Evolutionary conservation across 2,888 invertebrate species (phyloP), one percentile per base, ranked within the genome.

Genomic region (Mayetiola destructor): DNA sequence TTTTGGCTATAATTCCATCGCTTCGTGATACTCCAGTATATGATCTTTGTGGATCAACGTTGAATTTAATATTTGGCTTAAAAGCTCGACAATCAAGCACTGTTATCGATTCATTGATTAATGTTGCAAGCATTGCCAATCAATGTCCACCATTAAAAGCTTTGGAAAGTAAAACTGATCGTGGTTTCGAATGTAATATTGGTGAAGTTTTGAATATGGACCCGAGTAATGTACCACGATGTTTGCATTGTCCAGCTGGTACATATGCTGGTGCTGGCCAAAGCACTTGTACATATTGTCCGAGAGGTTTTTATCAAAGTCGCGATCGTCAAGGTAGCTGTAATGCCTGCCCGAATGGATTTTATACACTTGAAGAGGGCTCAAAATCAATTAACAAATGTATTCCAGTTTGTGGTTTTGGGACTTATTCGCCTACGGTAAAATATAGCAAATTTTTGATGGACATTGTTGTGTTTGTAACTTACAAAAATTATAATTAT

Each of bases 211-310:
- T 96, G 5, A 91, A 94, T 67, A 91, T 89, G 84, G 90, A 91
- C 63, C 88, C 89, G 0, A 88, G 85, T 64, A 88, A 89, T 67
- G 90, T 92, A 54, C 89, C 95, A 21, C 78, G 93, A 74, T 95
- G 95, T 77, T 77, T 95, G 60, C 90, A 96, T 67, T 99, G 99
- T 69, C 96, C 97, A 8, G 93, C 94, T 63, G 97, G 97, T 65
- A 93, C 95, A 0, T 93, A 84, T 66, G 91, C 93, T 40, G 85
- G 85, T 20, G 87, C 88, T 64, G 90, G 91, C 64, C 91, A 93
- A 73, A 88, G 89, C 66, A 80, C 83, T 59, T 97, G 97, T 70
- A 88, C 88, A 1, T 84, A 87, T 67, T 97, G 97, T 68, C 86
- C 89, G 1, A 79, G 85, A 64, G 97, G 96, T 16, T 92, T 82